A percentile compares a stretch with the other conserved stretches of the same genome.
phyloP scores from a whole-genome alignment of 1,140 invertebrate genomes.

The Xylocopa sonorina region DNA sequence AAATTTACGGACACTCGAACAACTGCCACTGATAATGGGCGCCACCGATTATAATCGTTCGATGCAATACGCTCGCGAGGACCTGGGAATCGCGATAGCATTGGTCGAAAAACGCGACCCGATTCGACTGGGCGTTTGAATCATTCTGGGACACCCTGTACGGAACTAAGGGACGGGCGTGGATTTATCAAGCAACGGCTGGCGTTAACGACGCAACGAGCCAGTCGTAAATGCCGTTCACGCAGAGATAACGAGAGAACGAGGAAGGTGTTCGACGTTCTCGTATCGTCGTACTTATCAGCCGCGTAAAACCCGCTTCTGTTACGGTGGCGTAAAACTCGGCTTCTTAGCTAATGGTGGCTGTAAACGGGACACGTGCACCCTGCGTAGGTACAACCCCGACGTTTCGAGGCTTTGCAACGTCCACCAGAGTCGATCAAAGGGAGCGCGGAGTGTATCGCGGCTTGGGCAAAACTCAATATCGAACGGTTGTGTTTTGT shows the following conservation, averaged over 20 bases:
- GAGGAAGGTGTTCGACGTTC: not conserved
- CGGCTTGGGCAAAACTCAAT: not conserved
- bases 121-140: too few species aligned
- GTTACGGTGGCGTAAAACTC: slow-evolving; percentile 26
- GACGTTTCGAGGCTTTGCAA: not conserved
- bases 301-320: slow-evolving; percentile 22
- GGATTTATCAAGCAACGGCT: not conserved
- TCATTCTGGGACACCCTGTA: too few species aligned
- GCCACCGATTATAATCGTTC: too few species aligned
- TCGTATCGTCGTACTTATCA: slow-evolving; percentile 34
- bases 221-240: not conserved
- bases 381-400: too few species aligned
- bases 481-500: too few species aligned
- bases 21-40: too few species aligned
- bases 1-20: not conserved
- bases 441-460: not conserved
- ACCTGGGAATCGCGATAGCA: too few species aligned
- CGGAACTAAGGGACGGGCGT: too few species aligned
- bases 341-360: slow-evolving; percentile 24
- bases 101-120: too few species aligned
- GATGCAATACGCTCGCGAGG: not conserved
- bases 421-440: not conserved
- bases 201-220: not conserved
- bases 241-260: not conserved
- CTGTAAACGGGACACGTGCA: not conserved